Evolutionary conservation across 2,888 invertebrate genomes (phyloP), one percentile per base, ranked within the genome.

Genomic region (Serripes groenlandicus): DNA sequence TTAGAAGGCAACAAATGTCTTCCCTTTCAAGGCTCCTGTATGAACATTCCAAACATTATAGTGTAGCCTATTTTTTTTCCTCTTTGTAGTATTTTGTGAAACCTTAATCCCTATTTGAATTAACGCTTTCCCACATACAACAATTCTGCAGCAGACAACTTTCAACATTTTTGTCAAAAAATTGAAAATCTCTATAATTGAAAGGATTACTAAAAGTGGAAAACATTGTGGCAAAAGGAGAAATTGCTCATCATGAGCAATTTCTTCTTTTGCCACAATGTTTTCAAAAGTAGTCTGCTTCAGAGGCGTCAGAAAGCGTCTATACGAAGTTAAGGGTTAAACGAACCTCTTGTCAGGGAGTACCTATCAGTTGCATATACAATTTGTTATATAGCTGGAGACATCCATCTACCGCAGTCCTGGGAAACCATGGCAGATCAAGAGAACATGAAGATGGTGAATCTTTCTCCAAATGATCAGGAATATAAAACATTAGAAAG

Each of bases 401-500:
- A 30, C 21, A 37, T 30, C 30, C 28, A 5, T 15, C 26, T 73
- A 30, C 73, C 73, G 28, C 9, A 28, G 18, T 21, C 60, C 42
- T 69, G 52, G 74, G 66, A n/a, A 18, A 42, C 49, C 32, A 62
- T 62, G 37, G 28, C 5, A 5, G 54, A 52, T n/a, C 21, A 64
- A 15, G 56, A 64, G 32, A 64, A 49, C 34, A 74, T 49, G 7
- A 62, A 62, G 18, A 26, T 64, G 11, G 54, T 62, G 32, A 49
- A 18, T n/a, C 5, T 49, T 3, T 11, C 9, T 54, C 32, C 4
- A n/a, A 34, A n/a, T 62, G 62, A 34, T 30, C 28, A 7, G 9
- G 62, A 62, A 62, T 62, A 62, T 34, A 62, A 62, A 34, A n/a
- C 32, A 1, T 18, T 64, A 18, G 52, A 62, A 62, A 74, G 49